Conservation (phyloP, 2,113 vertebrate genomes). For the Himantopus leucocephalus region DNA sequence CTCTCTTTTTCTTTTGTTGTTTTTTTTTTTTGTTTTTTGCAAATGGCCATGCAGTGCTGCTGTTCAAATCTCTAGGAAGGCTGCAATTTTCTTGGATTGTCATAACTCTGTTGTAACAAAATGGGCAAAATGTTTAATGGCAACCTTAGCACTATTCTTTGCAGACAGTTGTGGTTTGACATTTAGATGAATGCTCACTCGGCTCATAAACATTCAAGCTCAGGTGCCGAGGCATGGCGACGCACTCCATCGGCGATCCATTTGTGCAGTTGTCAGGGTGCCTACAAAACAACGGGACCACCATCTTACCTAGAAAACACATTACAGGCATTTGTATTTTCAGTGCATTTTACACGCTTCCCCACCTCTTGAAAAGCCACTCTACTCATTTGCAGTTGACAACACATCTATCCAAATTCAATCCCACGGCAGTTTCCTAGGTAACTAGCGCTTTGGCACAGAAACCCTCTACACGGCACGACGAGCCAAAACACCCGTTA, state of each 20-base stretch:
- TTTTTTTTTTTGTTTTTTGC: not conserved
- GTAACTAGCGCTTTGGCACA: conserved; percentile 58
- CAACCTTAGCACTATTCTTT: not conserved
- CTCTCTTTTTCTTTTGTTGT: not conserved
- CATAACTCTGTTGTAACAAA: not conserved
- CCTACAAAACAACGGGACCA: not conserved
- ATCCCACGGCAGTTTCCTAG: conserved; percentile 66
- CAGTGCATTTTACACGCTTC: not conserved
- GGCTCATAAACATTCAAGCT: not conserved
- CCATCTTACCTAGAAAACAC: not conserved
- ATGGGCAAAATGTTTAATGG: not conserved
- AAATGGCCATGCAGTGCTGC: not conserved
- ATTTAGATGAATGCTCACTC: not conserved
- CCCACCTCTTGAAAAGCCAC: conserved; percentile 20
- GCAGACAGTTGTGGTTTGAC: not conserved
- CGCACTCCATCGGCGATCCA: not conserved
- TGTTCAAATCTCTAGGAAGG: not conserved
- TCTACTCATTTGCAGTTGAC: conserved; percentile 51
- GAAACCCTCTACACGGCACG: not conserved
- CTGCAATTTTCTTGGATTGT: not conserved
- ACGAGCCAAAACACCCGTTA: conserved; percentile 26
- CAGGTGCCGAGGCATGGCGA: not conserved
- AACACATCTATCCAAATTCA: conserved; percentile 49
- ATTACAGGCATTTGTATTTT: not conserved
- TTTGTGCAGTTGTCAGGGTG: not conserved